Conservation (phyloP, 2,888 invertebrate species). For the Carcina quercana region DNA sequence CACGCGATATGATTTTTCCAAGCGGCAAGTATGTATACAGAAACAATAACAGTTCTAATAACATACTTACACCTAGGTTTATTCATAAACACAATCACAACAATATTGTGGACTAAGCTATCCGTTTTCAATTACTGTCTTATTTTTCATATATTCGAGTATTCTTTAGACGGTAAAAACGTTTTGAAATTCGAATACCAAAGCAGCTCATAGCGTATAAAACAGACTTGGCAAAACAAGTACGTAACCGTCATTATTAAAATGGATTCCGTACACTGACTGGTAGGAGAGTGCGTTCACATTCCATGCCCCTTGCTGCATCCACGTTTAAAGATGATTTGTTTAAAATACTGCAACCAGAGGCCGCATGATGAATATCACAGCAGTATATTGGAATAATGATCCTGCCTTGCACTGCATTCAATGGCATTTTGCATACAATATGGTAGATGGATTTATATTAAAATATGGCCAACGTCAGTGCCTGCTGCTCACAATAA, state of each 20-base stretch:
- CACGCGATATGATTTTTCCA: too few relatives aligned
- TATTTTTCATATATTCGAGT: too few relatives aligned
- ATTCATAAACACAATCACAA: slow-evolving; percentile 2
- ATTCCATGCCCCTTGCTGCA: slow-evolving; percentile 25
- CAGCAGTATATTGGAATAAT: slow-evolving; percentile 69
- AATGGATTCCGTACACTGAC: slow-evolving; percentile 36
- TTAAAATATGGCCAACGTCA: slow-evolving; percentile 72
- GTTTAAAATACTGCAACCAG: slow-evolving; percentile 66
- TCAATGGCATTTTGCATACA: slow-evolving; percentile 75
- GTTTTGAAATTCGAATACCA: slow-evolving; percentile 27
- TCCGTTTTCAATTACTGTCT: too few relatives aligned
- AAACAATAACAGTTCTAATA: too few relatives aligned
- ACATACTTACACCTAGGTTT: too few relatives aligned
- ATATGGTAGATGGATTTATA: slow-evolving; percentile 73
- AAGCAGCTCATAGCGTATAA: slow-evolving; percentile 21
- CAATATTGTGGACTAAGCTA: too few relatives aligned
- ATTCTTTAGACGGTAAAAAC: slow-evolving; percentile 18
- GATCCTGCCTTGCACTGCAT: slow-evolving; percentile 69
- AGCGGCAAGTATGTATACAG: too few relatives aligned
- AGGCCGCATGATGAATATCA: slow-evolving; percentile 66
- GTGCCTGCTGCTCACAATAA: slow-evolving; percentile 66
- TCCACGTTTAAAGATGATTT: slow-evolving; percentile 67
- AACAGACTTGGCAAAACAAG: slow-evolving; percentile 26
- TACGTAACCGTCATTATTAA: slow-evolving; percentile 39
- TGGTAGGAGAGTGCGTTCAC: slow-evolving; percentile 26